phyloP scores from a whole-genome alignment of 2,113 vertebrate species.

The Callipepla californica region DNA sequence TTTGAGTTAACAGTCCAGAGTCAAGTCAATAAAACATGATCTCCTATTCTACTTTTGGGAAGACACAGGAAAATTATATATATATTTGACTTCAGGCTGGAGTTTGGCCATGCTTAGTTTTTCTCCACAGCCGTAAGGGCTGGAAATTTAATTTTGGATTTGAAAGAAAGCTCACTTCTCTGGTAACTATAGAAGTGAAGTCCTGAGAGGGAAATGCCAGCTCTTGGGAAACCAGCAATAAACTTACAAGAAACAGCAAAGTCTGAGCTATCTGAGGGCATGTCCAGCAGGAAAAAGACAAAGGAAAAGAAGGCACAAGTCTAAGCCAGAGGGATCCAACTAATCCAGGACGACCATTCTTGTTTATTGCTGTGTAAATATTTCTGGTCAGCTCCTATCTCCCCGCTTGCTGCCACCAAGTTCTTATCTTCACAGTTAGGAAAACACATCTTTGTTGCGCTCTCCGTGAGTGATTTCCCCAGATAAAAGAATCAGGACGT shows the following conservation, averaged over 20 bases:
- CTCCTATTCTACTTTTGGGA: background rate
- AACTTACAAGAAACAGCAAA: background rate
- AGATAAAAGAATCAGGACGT: background rate
- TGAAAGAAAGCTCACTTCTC: background rate
- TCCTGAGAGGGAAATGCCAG: background rate
- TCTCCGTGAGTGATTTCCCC: background rate
- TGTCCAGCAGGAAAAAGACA: background rate
- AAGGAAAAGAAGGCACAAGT: background rate
- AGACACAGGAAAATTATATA: background rate
- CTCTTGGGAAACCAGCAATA: background rate
- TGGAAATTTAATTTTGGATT: slow-evolving; percentile 43
- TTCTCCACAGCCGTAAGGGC: background rate
- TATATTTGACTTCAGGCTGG: background rate
- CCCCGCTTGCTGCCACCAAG: background rate
- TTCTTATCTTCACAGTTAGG: background rate
- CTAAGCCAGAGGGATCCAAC: background rate
- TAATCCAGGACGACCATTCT: background rate
- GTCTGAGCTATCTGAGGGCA: background rate
- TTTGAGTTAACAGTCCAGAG: background rate
- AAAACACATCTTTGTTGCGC: background rate
- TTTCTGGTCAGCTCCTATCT: background rate
- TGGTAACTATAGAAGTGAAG: background rate
- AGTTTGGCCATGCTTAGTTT: background rate
- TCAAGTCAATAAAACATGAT: background rate
- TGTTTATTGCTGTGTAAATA: background rate